Evolutionary conservation across 1,140 invertebrate species (phyloP), one percentile per base, ranked within the genome.

Genomic region (Thaumatotibia leucotreta): DNA sequence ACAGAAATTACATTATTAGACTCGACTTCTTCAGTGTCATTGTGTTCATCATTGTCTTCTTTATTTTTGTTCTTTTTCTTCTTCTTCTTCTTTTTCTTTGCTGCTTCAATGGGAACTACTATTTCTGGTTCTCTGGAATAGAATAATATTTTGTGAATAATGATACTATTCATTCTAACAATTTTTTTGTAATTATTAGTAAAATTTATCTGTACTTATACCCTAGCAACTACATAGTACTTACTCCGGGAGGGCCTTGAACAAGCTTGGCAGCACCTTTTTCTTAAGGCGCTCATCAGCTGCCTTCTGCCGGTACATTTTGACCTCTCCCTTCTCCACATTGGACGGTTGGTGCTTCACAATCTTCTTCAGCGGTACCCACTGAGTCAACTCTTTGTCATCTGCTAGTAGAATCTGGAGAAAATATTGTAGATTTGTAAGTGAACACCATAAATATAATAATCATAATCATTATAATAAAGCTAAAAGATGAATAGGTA

Each of bases 311-410:
- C 93, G 84, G 84, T 95, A 99, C 0, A 93, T 93, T 67, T 94
- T 94, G 27, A 95, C 92, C 72, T 99, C 98, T 65, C 95, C 95
- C 69, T 93, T 92, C 91, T 99, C 98, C 29, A 95, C 93, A 63
- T 96, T 91, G 9, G 96, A 94, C 0, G 95, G 93, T 50, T 96
- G 93, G 73, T 96, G 94, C 80, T 96, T 95, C n/a, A 95, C 92
- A 8, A 97, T 95, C 91, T 97, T 98, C 87, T 98, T 98, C 2
- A 99, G 85, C 0, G 98, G 97, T 79, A 95, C 97, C 98, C 98
- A 99, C 71, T 94, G 94, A 81, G 99, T 99, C 3, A 99, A 91
- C 91, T 99, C 98, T 77, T 94, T 95, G 80, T 99, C 98, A 82
- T 97, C 95, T 33, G 97, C 97, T 76, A 94, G 89, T 67, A 99